Percentiles rank a stretch among this genome's conserved stretches.
Conservation (phyloP, 2,797 vertebrate genomes). For the Cirrhinus molitorella region DNA sequence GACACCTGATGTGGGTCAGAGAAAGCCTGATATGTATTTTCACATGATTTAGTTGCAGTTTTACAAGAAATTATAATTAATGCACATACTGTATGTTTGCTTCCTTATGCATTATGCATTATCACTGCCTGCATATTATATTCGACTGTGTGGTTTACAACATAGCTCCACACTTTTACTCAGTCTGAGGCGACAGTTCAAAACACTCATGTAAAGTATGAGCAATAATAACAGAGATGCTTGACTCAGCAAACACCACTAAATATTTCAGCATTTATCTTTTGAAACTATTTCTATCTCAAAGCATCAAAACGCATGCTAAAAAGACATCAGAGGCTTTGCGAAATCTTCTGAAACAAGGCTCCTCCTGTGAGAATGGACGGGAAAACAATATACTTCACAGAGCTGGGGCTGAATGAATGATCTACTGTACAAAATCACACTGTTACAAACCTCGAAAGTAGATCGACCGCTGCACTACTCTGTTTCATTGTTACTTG, state of each 20-base stretch:
- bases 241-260: conserved; percentile 15
- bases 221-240: background rate
- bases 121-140: background rate
- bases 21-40: background rate
- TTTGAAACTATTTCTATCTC: conserved; percentile 3
- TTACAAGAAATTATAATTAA: background rate
- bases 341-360: conserved; percentile 10
- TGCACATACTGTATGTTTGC: too few species aligned
- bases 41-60: background rate
- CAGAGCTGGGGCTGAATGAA: background rate
- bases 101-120: background rate
- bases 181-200: background rate
- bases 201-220: background rate
- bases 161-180: background rate
- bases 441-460: conserved; percentile 4
- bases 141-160: background rate
- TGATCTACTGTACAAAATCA: background rate
- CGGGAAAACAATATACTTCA: conserved; percentile 1
- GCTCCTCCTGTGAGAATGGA: conserved; percentile 6
- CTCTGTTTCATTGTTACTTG: conserved; percentile 24
- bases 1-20: background rate
- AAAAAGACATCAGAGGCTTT: conserved; percentile 8
- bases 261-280: conserved; percentile 6
- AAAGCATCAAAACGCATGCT: conserved; percentile 6
- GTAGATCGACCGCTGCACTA: background rate